These are phyloP conservation scores for Drosophila repleta DNA, from an alignment of 1,140 invertebrate genomes.

Conservation along the genomic window DNA sequence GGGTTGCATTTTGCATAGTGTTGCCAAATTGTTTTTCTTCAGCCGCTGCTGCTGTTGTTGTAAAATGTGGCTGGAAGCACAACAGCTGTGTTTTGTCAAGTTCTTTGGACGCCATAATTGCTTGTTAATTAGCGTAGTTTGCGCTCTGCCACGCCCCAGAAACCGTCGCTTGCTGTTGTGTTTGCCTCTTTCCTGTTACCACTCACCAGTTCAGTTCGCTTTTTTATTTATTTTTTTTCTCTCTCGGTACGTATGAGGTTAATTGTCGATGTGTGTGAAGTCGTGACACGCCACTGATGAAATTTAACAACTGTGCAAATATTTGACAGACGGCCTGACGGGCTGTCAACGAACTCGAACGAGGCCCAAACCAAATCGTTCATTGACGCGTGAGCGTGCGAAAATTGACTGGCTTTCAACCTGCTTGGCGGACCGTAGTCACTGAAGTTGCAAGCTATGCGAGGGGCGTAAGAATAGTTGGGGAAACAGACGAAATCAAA, in stretches of 20 bases:
- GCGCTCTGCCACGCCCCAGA: conserved; percentile 32
- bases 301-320: conserved; percentile 77
- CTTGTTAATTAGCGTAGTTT: conserved; percentile 74
- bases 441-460: background rate
- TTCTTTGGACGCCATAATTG: conserved; percentile 62
- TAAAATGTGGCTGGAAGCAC: conserved; percentile 21
- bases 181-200: conserved; percentile 19
- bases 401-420: conserved; percentile 71
- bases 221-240: no score
- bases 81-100: conserved; percentile 62
- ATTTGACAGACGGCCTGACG: conserved; percentile 57
- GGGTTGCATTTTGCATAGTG: conserved; percentile 35
- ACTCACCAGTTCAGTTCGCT: conserved; percentile 16
- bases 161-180: conserved; percentile 7
- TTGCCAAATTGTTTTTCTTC: conserved; percentile 37
- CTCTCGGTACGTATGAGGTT: conserved; percentile 32
- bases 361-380: conserved; percentile 46
- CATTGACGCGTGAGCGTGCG: conserved; percentile 63
- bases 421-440: conserved; percentile 11
- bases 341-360: conserved; percentile 23
- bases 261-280: conserved; percentile 37
- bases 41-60: conserved; percentile 24
- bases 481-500: background rate
- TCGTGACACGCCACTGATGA: conserved; percentile 60
- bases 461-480: conserved; percentile 7